Base-by-base conservation (phyloP, 2,888 invertebrate species). In the Scrobipalpa atriplicella region DNA sequence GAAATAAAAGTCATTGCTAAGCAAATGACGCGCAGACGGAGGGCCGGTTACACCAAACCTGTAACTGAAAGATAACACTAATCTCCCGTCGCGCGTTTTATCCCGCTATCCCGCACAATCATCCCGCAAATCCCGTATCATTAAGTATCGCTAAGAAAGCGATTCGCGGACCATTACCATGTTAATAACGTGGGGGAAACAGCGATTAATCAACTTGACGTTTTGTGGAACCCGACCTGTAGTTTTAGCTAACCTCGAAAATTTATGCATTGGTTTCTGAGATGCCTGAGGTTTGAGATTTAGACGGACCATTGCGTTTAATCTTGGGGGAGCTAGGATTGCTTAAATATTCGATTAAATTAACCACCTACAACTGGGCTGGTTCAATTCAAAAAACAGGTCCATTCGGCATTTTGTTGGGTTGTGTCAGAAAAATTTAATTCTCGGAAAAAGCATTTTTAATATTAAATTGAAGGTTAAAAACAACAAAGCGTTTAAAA, bases 91-190 rank as follows among this genome's bases (percentile, higher is more conserved):
- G 64, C 73, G 75, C 74, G 75, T 75, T 73, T 74, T 78, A 83
- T 58, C 58, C 58, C 58, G 58, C 58, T 29, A 56, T 82, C 82
- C 78, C 76, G 81, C 82, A 77, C 86, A 87, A 87, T 90, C 90
- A 89, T 88, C 83, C 87, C 84, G 74, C 86, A 90, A 91, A 91
- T 89, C 90, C 91, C 79, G 81, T 84, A 90, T 88, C 91, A 91
- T 91, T 91, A 91, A 90, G 90, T 90, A 89, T 89, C 82, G 90
- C 89, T 90, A 92, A 91, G 92, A 90, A 91, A 90, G 88, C 89
- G 88, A 89, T 91, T 87, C 87, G 85, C 84, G 87, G 82, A 84
- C 87, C 87, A 92, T 92, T 92, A 90, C 92, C 90, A 92, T 92
- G 92, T 92, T 92, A 92, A 92, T 92, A 91, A 90, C 87, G 76